Percentiles rank a stretch among this genome's conserved stretches.
Conservation (phyloP, 2,797 vertebrate species). For the Lithobates pipiens region DNA sequence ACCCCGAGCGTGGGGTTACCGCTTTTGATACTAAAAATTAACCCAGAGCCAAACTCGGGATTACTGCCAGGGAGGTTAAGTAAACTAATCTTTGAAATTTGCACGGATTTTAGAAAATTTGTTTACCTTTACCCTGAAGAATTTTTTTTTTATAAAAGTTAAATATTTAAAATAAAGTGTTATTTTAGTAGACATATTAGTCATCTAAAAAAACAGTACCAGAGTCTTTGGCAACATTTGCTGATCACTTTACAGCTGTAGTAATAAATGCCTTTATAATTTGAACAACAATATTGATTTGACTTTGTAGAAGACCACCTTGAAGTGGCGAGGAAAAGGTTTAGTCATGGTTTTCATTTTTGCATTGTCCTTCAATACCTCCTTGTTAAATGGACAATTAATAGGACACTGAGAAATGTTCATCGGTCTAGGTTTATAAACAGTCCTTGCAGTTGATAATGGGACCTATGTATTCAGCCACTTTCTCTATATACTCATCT, state of each 20-base stretch:
- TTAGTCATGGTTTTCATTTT: slow-evolving; percentile 93
- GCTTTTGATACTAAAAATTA: too few species aligned
- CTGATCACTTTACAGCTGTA: slow-evolving; percentile 63
- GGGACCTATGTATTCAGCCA: slow-evolving; percentile 77
- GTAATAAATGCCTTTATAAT: slow-evolving; percentile 89
- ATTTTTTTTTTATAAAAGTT: too few species aligned
- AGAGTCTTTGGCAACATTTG: background rate
- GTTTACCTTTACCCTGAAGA: too few species aligned
- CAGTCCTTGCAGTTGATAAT: slow-evolving; percentile 79
- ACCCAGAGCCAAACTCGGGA: too few species aligned
- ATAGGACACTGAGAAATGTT: slow-evolving; percentile 87
- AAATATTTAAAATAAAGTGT: background rate
- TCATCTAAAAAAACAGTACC: background rate
- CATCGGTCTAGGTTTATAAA: slow-evolving; percentile 81
- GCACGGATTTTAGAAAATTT: too few species aligned
- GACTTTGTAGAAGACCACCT: slow-evolving; percentile 87
- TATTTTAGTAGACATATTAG: background rate
- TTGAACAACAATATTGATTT: slow-evolving; percentile 86
- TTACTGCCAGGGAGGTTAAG: too few species aligned
- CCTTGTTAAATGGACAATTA: slow-evolving; percentile 96
- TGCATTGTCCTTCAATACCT: slow-evolving; percentile 87
- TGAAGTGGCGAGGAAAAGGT: slow-evolving; percentile 85
- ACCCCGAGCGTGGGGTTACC: too few species aligned
- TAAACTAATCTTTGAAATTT: too few species aligned
- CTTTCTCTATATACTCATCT: slow-evolving; percentile 76